Conservation (phyloP, 2,888 invertebrate genomes). For the Melinaea marsaeus region DNA sequence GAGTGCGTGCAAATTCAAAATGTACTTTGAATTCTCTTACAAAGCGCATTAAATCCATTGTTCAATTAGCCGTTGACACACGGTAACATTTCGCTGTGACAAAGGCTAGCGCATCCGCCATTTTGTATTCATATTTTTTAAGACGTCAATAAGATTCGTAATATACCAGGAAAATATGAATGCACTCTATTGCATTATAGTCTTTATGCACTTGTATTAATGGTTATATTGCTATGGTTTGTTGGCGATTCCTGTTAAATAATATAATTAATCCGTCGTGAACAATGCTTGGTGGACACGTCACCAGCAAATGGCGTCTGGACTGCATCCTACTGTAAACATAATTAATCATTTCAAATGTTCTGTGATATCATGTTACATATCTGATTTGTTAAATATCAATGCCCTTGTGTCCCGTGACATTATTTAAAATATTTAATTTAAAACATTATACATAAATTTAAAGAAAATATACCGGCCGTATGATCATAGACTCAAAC, state of each 20-base stretch:
- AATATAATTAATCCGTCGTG: slow-evolving; percentile 34
- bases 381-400: slow-evolving; percentile 32
- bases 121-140: slow-evolving; percentile 21
- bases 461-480: too few species aligned
- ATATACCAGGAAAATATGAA: slow-evolving; percentile 20
- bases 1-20: slow-evolving; percentile 42
- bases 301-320: slow-evolving; percentile 55
- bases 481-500: too few species aligned
- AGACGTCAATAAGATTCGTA: slow-evolving; percentile 14
- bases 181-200: slow-evolving; percentile 6
- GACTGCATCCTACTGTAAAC: slow-evolving; percentile 55
- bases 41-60: slow-evolving; percentile 39
- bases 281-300: slow-evolving; percentile 67
- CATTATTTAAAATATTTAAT: slow-evolving; percentile 6
- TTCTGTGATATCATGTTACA: slow-evolving; percentile 29
- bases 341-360: slow-evolving; percentile 46
- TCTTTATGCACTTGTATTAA: slow-evolving; percentile 14
- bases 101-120: slow-evolving; percentile 25
- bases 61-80: slow-evolving; percentile 32
- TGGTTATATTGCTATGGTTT: slow-evolving; percentile 10
- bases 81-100: slow-evolving; percentile 30
- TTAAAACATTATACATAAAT: too few species aligned
- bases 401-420: slow-evolving; percentile 23
- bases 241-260: slow-evolving; percentile 32
- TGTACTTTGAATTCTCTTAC: slow-evolving; percentile 42